Base-by-base conservation (phyloP, 2,113 vertebrate species). In the Mesoclemmys tuberculata region DNA sequence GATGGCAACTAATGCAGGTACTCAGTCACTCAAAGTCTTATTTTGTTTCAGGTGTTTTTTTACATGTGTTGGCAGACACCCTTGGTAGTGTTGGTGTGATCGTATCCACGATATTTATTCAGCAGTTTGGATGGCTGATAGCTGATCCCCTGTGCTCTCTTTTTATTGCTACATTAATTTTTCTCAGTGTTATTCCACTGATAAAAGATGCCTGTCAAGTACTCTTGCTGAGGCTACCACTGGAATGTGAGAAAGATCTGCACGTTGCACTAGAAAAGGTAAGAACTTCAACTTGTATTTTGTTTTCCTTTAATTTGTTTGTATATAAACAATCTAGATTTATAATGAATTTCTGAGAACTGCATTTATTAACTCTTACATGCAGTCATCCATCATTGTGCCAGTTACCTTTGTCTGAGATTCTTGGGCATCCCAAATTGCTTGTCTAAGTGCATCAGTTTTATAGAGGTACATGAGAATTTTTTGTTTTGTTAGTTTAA, bases 41-140 rank as follows among this genome's bases (percentile, higher is more conserved):
- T 71, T 94, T 96, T 92, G 5, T 96, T 96, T 82, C 96, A 99
- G 99, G 99, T 90, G 99, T 99, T 79, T 99, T 99, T 97, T 98
- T 99, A 58, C 99, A 99, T 71, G 98, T 99, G 80, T 98, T 99
- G 97, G 99, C 99, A 31, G 99, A 99, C 95, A 99, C 99, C 2
- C 97, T 99, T 92, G 99, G 99, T 97, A 99, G 99, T 75, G 99
- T 99, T 26, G 99, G 99, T 21, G 99, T 99, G 85, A 99, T 99
- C 19, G 98, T 99, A 93, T 99, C 99, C 89, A 99, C 99, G 0
- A 94, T 99, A 98, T 99, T 99, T 92, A 99, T 99, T 98, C 99
- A 99, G 19, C 99, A 99, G 96, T 99, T 99, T 92, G 99, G 99
- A 91, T 99, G 99, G 99, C 97, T 99, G 91, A 99, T 99, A 56